phyloP scores from a whole-genome alignment of 1,140 invertebrate species.

The Dinoponera quadriceps region DNA sequence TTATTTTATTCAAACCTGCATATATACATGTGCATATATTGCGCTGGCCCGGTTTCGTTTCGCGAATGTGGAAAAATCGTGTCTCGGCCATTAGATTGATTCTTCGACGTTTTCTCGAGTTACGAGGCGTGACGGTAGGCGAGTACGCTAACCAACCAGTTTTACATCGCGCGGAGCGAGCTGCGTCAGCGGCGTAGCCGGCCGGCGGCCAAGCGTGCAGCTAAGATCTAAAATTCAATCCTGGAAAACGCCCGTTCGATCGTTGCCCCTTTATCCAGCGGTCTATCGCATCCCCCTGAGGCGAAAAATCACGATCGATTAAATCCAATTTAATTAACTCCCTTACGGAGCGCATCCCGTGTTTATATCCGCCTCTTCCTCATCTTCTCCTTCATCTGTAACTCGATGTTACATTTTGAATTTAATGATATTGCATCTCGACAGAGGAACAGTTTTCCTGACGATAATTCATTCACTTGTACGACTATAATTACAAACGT shows the following conservation, averaged over 20 bases:
- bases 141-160: constrained; percentile 60
- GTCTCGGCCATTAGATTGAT: constrained; percentile 74
- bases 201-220: constrained; percentile 18
- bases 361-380: no score
- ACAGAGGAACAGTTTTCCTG: no score
- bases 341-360: no score
- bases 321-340: no score
- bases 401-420: no score
- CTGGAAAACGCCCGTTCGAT: constrained; percentile 36
- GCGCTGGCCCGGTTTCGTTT: constrained; percentile 58
- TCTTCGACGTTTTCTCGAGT: constrained; percentile 70
- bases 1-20: no score
- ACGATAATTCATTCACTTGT: no score
- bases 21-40: no score
- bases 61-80: constrained; percentile 68
- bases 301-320: neutral
- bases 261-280: neutral
- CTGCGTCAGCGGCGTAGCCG: constrained; percentile 17
- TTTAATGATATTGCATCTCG: no score
- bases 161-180: constrained; percentile 64
- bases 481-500: no score
- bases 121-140: constrained; percentile 69
- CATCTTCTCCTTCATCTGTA: no score
- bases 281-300: neutral
- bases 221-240: constrained; percentile 54